These are phyloP conservation scores for Clivina fossor DNA, from an alignment of 2,888 invertebrate genomes.

Conservation along the genomic window DNA sequence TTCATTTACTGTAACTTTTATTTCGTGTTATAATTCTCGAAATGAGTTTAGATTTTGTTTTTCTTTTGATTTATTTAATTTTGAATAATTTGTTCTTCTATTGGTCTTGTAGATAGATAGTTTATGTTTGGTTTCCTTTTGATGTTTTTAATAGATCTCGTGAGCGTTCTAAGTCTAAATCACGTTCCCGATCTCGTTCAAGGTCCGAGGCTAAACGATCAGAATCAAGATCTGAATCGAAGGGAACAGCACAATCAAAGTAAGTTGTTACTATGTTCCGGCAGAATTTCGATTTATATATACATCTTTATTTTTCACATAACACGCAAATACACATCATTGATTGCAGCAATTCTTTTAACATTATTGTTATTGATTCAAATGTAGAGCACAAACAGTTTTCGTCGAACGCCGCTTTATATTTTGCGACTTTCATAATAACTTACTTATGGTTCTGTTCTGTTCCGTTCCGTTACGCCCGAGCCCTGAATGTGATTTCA, in stretches of 20 bases:
- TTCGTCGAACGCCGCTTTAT: no score
- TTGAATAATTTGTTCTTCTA: slow-evolving; percentile 28
- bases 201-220: slow-evolving; percentile 59
- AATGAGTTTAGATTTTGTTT: neutral
- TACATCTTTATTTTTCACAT: no score
- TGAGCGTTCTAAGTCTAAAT: slow-evolving; percentile 66
- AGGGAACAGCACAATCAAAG: slow-evolving; percentile 57
- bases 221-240: slow-evolving; percentile 59
- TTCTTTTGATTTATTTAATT: slow-evolving; percentile 21
- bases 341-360: no score
- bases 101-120: slow-evolving; percentile 32
- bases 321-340: no score
- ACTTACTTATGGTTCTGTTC: no score
- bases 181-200: slow-evolving; percentile 62
- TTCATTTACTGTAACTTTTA: slow-evolving; percentile 13
- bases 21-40: neutral
- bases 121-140: slow-evolving; percentile 37
- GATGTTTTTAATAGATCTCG: slow-evolving; percentile 59
- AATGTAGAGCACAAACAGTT: no score
- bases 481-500: no score
- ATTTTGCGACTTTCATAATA: no score
- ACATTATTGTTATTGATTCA: no score
- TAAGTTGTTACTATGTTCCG: slow-evolving; percentile 46
- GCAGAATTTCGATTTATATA: no score
- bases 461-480: no score